Percentiles rank a stretch among this genome's conserved stretches.
phyloP scores from a whole-genome alignment of 35 echinoderm and acorn worm species.

The Apostichopus californicus region DNA sequence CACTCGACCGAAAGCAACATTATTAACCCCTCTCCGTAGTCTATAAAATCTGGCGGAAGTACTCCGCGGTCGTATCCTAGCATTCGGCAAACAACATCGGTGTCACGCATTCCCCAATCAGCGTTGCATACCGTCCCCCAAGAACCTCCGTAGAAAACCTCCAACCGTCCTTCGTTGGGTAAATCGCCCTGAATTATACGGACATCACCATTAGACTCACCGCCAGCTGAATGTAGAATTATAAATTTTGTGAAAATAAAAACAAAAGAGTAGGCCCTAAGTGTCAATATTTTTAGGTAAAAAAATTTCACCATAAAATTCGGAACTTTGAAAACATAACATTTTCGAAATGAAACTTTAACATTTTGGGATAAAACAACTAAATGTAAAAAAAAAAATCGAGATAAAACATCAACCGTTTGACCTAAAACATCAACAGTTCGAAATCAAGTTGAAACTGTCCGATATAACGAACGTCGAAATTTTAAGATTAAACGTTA shows the following conservation, averaged over 20 bases:
- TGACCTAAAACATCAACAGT: too few relatives aligned
- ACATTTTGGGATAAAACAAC: too few relatives aligned
- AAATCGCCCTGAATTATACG: slow-evolving; percentile 29
- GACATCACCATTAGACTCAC: not conserved
- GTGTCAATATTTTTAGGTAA: not conserved
- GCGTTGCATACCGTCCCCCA: slow-evolving; percentile 64
- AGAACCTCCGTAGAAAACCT: slow-evolving; percentile 33
- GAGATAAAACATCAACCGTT: too few relatives aligned
- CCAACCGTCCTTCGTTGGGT: slow-evolving; percentile 33
- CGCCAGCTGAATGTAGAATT: not conserved
- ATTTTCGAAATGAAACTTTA: not conserved
- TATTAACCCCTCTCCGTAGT: not conserved
- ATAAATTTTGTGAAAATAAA: not conserved
- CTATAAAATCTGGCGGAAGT: not conserved
- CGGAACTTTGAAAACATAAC: not conserved
- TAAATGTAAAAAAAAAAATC: too few relatives aligned
- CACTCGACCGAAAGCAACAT: not conserved
- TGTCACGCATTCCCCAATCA: slow-evolving; percentile 45
- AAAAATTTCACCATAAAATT: not conserved
- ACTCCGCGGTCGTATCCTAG: slow-evolving; percentile 32
- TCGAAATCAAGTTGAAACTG: too few relatives aligned
- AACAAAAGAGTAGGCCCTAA: not conserved
- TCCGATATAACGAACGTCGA: too few relatives aligned
- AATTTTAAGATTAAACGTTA: too few relatives aligned
- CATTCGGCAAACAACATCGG: slow-evolving; percentile 42